A percentile compares a stretch with the other conserved stretches of the same genome.
Evolutionary conservation across 2,888 invertebrate genomes (phyloP).

Genomic region (Drosophila mayaguana): DNA sequence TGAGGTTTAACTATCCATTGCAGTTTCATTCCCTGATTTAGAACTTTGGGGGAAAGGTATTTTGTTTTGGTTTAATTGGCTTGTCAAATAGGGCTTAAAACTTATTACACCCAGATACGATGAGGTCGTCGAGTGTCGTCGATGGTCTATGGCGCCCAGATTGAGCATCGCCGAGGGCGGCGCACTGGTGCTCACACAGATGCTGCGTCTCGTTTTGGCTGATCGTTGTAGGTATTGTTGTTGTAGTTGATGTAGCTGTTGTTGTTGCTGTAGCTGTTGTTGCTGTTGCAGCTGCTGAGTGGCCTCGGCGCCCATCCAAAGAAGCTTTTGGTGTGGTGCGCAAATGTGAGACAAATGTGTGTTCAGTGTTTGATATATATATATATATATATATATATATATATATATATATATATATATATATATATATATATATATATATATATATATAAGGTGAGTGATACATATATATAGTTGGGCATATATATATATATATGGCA

Average conservation of each 20-base stretch:
- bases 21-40: slow-evolving; percentile 42
- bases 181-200: slow-evolving; percentile 83
- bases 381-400: neutral
- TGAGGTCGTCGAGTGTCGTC: slow-evolving; percentile 84
- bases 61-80: neutral
- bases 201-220: slow-evolving; percentile 75
- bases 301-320: slow-evolving; percentile 83
- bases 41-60: neutral
- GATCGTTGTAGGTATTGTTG: slow-evolving; percentile 57
- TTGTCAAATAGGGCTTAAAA: slow-evolving; percentile 43
- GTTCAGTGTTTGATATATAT: slow-evolving; percentile 28
- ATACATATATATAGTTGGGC: slow-evolving; percentile 6
- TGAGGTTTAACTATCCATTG: neutral
- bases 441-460: too few species aligned
- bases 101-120: slow-evolving; percentile 85
- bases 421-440: neutral
- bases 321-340: slow-evolving; percentile 71
- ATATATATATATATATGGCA: slow-evolving; percentile 10
- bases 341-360: slow-evolving; percentile 50
- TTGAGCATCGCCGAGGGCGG: slow-evolving; percentile 76
- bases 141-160: slow-evolving; percentile 68
- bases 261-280: slow-evolving; percentile 65
- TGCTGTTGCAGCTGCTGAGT: slow-evolving; percentile 61
- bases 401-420: slow-evolving; percentile 15
- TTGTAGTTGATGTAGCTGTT: slow-evolving; percentile 47